These are phyloP conservation scores for Okapia johnstoni DNA, from an alignment of 2,113 vertebrate species.

Conservation along the genomic window DNA sequence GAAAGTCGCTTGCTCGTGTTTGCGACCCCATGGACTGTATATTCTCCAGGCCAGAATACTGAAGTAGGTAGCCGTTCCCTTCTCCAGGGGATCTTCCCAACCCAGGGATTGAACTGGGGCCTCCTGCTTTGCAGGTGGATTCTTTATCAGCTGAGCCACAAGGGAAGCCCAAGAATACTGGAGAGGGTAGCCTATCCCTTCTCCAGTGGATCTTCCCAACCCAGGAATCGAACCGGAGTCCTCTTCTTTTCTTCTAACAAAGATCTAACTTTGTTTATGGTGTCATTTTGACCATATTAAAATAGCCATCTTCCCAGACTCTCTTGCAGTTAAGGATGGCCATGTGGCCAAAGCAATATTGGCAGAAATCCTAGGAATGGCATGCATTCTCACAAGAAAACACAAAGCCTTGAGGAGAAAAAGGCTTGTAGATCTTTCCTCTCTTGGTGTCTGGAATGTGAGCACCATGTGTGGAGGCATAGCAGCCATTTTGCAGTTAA, in stretches of 20 bases:
- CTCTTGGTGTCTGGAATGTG: background rate
- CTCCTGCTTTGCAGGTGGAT: background rate
- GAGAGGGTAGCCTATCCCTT: background rate
- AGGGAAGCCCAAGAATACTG: background rate
- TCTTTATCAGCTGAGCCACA: background rate
- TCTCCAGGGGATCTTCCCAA: background rate
- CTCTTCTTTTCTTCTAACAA: background rate
- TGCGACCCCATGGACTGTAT: background rate
- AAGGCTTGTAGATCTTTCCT: background rate
- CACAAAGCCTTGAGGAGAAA: background rate
- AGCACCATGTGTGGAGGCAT: too few relatives aligned
- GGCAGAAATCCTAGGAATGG: background rate
- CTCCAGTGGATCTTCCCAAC: background rate
- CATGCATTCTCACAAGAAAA: background rate
- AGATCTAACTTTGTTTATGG: background rate
- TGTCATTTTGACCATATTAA: background rate
- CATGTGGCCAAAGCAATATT: background rate
- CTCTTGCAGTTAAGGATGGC: background rate
- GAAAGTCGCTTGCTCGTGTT: background rate
- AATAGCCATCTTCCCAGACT: background rate
- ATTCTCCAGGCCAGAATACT: background rate
- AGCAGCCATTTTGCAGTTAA: background rate
- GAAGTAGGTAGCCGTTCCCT: rapidly evolving
- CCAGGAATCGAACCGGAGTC: background rate
- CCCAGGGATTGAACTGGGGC: rapidly evolving